Evolutionary conservation across 2,888 invertebrate genomes (phyloP).

Genomic region (Unio delphinus): DNA sequence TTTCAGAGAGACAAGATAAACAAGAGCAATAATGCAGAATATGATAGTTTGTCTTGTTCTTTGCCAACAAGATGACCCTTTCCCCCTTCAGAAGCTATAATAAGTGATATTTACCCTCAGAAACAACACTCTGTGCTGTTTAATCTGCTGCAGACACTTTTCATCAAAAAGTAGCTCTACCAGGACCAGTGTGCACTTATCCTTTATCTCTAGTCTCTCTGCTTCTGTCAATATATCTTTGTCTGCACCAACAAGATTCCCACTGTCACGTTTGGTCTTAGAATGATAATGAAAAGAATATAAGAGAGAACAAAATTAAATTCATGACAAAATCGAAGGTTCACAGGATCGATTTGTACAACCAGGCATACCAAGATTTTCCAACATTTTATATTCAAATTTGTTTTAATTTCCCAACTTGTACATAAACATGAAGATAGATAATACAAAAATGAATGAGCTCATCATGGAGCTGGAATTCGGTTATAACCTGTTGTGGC

Average conservation of each 20-base stretch:
- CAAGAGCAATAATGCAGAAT: too few species aligned
- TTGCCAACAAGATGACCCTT: neutral
- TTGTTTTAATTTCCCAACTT: too few species aligned
- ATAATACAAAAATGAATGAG: too few species aligned
- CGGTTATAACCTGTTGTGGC: too few species aligned
- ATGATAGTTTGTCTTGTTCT: neutral
- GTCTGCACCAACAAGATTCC: constrained; percentile 53
- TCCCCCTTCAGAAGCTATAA: too few species aligned
- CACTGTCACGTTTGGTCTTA: constrained; percentile 37
- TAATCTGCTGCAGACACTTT: constrained; percentile 75
- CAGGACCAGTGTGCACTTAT: constrained; percentile 92
- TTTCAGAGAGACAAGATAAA: too few species aligned
- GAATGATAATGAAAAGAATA: neutral
- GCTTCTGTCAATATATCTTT: constrained; percentile 84
- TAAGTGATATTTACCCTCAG: constrained; percentile 51
- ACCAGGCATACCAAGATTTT: too few species aligned
- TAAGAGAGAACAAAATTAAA: neutral
- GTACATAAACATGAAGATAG: too few species aligned
- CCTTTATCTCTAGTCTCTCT: constrained; percentile 92
- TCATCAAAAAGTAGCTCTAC: constrained; percentile 86
- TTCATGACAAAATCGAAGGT: too few species aligned
- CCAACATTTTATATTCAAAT: too few species aligned
- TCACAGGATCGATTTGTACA: too few species aligned
- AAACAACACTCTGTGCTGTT: constrained; percentile 63
- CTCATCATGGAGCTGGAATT: too few species aligned